These are phyloP conservation scores for Anagrus nilaparvatae DNA, from an alignment of 1,140 invertebrate genomes.

Conservation along the genomic window DNA sequence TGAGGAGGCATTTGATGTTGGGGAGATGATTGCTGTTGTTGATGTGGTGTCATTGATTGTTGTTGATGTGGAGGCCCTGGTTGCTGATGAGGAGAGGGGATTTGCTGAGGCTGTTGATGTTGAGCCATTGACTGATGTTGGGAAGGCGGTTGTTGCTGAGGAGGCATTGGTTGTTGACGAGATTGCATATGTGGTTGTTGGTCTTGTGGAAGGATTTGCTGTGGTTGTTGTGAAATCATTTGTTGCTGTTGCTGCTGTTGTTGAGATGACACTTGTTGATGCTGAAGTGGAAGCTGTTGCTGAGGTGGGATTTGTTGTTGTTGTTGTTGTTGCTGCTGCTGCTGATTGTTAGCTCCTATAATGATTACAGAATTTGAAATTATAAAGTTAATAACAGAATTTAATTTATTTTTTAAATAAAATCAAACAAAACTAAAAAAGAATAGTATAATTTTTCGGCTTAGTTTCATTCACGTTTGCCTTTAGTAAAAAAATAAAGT, in stretches of 20 bases:
- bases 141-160: constrained; percentile 1
- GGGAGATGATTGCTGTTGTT: constrained; percentile 8
- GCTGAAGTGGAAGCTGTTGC: constrained; percentile 14
- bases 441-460: too few relatives aligned
- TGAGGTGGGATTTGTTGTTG: background rate
- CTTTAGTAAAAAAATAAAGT: too few relatives aligned
- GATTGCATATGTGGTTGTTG: constrained; percentile 1
- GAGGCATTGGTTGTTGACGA: background rate
- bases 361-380: too few relatives aligned
- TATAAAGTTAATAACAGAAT: too few relatives aligned
- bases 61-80: constrained; percentile 10
- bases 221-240: constrained; percentile 10
- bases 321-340: background rate
- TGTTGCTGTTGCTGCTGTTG: constrained; percentile 16
- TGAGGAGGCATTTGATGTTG: constrained; percentile 13
- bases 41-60: too few relatives aligned
- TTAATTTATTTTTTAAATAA: too few relatives aligned
- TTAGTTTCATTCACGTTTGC: too few relatives aligned
- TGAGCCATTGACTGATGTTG: constrained; percentile 2
- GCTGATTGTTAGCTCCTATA: constrained; percentile 5
- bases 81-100: background rate
- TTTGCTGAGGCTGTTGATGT: constrained; percentile 6
- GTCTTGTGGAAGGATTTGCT: constrained; percentile 9
- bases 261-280: too few relatives aligned
- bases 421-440: too few relatives aligned